A percentile compares a stretch with the other conserved stretches of the same genome.
Conservation (phyloP, 2,888 invertebrate genomes). For the Megaustenia siamemsis region DNA sequence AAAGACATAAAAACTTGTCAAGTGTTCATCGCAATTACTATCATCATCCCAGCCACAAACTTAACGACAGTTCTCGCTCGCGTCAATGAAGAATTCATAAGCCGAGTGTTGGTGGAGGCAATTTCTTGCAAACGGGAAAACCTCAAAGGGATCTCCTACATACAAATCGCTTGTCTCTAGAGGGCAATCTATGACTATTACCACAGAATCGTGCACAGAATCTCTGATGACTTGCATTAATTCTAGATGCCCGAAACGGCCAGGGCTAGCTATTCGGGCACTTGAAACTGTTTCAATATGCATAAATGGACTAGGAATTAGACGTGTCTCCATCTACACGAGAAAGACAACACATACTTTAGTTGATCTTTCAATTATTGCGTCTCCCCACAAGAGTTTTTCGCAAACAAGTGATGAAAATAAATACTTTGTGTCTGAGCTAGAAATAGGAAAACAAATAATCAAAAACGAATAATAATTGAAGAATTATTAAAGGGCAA, state of each 20-base stretch:
- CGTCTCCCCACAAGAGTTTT: not conserved
- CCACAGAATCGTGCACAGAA: not conserved
- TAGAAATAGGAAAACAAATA: not conserved
- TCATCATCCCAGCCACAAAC: not conserved
- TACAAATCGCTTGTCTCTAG: not conserved
- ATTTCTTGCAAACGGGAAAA: not conserved
- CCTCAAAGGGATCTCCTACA: not conserved
- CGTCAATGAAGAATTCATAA: not conserved
- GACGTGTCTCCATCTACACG: not conserved
- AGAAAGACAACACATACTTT: not conserved
- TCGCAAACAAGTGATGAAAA: slow-evolving; percentile 1
- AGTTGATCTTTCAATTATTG: not conserved
- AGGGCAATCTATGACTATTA: slow-evolving; percentile 11
- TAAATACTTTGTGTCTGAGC: not conserved
- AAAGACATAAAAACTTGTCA: not conserved
- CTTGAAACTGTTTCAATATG: slow-evolving; percentile 17
- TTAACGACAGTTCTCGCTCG: not conserved
- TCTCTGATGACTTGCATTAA: slow-evolving; percentile 33
- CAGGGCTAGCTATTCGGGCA: too few species aligned
- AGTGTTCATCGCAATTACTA: not conserved
- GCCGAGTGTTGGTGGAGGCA: not conserved
- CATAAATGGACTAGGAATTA: slow-evolving; percentile 1
- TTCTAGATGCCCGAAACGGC: not conserved
- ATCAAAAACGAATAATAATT: not conserved
- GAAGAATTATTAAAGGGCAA: not conserved